A percentile compares a stretch with the other conserved stretches of the same genome.
Conservation (phyloP, 2,888 invertebrate species). For the Lamproptera curius region DNA sequence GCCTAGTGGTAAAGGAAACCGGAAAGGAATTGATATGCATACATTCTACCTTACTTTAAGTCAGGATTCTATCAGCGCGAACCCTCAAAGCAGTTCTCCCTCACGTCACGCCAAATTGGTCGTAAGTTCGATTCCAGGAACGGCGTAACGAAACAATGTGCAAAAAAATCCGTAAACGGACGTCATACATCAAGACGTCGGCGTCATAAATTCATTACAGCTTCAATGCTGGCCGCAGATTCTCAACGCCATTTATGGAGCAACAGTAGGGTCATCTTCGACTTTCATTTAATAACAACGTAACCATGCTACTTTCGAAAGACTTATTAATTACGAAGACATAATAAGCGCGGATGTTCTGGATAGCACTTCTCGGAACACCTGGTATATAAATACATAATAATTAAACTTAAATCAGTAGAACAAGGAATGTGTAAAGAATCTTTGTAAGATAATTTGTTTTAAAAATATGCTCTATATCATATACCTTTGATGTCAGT, state of each 20-base stretch:
- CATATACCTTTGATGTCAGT: no score
- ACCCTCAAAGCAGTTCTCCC: constrained; percentile 1
- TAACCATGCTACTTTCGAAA: background rate
- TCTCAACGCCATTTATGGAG: constrained; percentile 9
- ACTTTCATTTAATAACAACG: constrained; percentile 4
- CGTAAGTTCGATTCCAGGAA: constrained; percentile 7
- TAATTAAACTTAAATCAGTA: background rate
- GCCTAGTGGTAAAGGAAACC: no score
- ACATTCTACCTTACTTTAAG: no score
- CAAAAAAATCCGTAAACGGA: constrained; percentile 12
- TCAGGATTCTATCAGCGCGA: no score
- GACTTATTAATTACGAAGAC: background rate
- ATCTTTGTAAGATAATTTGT: background rate
- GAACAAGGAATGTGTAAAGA: background rate
- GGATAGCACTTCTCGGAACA: background rate
- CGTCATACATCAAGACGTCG: constrained; percentile 14
- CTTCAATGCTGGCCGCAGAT: background rate
- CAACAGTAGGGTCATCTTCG: background rate
- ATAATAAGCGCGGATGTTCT: background rate
- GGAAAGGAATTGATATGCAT: no score
- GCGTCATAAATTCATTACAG: constrained; percentile 15
- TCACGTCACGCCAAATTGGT: constrained; percentile 1
- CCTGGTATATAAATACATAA: background rate
- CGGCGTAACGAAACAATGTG: constrained; percentile 11
- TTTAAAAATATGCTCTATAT: no score